A percentile compares a stretch with the other conserved stretches of the same genome.
phyloP scores from a whole-genome alignment of 2,888 invertebrate species.

The Agrilus biguttatus region DNA sequence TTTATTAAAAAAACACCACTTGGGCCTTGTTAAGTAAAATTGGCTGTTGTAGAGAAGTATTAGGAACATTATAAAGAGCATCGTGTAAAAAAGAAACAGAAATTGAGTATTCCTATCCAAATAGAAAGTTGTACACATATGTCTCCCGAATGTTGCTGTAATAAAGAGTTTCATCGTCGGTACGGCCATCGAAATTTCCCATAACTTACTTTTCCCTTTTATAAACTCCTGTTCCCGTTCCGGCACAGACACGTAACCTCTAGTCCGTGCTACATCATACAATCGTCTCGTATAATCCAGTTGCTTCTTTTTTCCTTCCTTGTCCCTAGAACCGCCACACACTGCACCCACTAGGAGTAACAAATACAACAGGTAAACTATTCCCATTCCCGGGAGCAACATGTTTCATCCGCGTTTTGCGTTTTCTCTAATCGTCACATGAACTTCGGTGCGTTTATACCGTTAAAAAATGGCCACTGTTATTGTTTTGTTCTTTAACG shows the following conservation, averaged over 20 bases:
- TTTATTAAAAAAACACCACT: too few species aligned
- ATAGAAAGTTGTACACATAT: too few species aligned
- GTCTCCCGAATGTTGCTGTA: too few species aligned
- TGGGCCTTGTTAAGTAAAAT: too few species aligned
- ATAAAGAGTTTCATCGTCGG: not conserved
- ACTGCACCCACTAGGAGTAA: constrained; percentile 8
- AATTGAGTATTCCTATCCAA: too few species aligned
- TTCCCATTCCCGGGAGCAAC: constrained; percentile 16
- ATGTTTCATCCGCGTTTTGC: constrained; percentile 7
- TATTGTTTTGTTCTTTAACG: not conserved
- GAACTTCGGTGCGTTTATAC: constrained; percentile 5
- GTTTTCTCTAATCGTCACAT: constrained; percentile 12
- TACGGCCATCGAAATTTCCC: not conserved
- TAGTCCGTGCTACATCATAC: constrained; percentile 1
- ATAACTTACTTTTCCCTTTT: constrained; percentile 28
- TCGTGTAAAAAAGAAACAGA: too few species aligned
- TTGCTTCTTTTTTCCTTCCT: constrained; percentile 2
- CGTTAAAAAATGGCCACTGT: too few species aligned
- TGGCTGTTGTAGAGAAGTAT: too few species aligned
- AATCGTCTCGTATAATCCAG: constrained; percentile 1
- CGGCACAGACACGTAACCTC: constrained; percentile 8
- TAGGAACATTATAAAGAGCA: too few species aligned
- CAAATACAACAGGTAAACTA: constrained; percentile 8
- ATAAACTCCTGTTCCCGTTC: constrained; percentile 23
- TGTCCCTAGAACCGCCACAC: constrained; percentile 8